A percentile compares a stretch with the other conserved stretches of the same genome.
phyloP scores from a whole-genome alignment of 2,113 vertebrate genomes.

The Athene cunicularia region DNA sequence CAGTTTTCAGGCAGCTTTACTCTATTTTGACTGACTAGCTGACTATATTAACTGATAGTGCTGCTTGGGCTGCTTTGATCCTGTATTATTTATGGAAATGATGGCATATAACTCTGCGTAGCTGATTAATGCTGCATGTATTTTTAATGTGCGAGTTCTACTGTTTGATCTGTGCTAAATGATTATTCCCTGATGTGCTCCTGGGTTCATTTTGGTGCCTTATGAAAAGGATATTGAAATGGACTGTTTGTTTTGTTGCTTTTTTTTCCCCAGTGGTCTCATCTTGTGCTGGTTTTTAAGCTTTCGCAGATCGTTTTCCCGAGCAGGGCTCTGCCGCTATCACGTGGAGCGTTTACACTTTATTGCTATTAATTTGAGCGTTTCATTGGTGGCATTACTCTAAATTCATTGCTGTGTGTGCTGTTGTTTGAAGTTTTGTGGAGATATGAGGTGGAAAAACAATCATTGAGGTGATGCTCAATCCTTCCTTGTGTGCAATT shows the following conservation, averaged over 20 bases:
- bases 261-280: background rate
- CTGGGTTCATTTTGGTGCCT: constrained; percentile 19
- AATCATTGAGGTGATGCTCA: background rate
- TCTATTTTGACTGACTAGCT: constrained; percentile 57
- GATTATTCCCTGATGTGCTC: constrained; percentile 51
- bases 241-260: constrained; percentile 57
- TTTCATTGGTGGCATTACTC: background rate
- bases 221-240: constrained; percentile 35
- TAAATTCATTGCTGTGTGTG: background rate
- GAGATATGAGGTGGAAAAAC: background rate
- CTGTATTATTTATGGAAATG: constrained; percentile 70
- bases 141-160: constrained; percentile 59
- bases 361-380: background rate
- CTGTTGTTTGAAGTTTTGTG: background rate
- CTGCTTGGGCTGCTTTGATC: constrained; percentile 67
- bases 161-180: constrained; percentile 70
- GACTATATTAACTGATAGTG: constrained; percentile 54
- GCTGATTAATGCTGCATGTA: constrained; percentile 67
- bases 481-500: background rate
- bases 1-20: constrained; percentile 55
- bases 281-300: background rate
- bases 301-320: background rate
- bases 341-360: background rate
- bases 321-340: background rate
- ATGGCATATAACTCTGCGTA: constrained; percentile 36